These are phyloP conservation scores for Synodontis membranacea DNA, from an alignment of 2,113 vertebrate species.

Conservation along the genomic window DNA sequence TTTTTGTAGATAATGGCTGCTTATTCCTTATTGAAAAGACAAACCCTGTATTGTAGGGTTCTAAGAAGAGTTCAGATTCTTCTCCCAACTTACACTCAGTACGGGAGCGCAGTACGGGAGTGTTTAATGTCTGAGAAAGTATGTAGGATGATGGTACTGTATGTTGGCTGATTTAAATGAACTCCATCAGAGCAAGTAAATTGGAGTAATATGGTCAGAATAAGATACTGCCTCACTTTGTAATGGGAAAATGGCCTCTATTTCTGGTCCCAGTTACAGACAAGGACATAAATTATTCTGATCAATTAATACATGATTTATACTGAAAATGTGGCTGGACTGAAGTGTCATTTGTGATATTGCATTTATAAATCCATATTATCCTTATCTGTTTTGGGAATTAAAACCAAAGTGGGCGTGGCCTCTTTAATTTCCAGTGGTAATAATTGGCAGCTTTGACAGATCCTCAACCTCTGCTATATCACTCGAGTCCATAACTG, in stretches of 20 bases:
- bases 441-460: neutral
- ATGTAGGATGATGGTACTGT: slow-evolving; percentile 7
- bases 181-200: neutral
- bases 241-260: neutral
- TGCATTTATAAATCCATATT: neutral
- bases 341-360: neutral
- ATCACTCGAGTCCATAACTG: neutral
- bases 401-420: neutral
- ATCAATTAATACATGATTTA: too few species aligned
- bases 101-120: neutral
- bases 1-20: neutral
- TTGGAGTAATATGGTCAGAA: neutral
- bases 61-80: neutral
- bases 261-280: neutral
- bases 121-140: neutral
- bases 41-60: neutral
- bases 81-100: neutral
- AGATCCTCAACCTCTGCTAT: neutral
- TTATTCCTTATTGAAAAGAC: neutral
- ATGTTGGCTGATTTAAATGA: neutral
- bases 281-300: neutral
- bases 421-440: neutral
- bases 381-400: neutral
- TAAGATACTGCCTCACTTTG: neutral
- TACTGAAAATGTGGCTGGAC: neutral